Conservation (phyloP, 1,140 invertebrate genomes). For the Diploscapter pachys region DNA sequence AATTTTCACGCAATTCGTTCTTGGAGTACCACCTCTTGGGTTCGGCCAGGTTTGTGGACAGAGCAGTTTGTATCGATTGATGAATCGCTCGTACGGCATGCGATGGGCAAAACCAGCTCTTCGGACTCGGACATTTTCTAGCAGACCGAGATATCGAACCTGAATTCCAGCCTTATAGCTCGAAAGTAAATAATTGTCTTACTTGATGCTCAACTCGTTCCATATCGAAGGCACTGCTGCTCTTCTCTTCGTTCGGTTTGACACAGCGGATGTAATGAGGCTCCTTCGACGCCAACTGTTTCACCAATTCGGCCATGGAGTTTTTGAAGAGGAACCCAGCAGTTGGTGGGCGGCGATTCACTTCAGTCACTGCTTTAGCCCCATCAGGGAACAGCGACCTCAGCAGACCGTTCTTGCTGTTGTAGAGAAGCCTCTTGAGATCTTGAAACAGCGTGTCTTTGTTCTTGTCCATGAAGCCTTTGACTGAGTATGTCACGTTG, state of each 20-base stretch:
- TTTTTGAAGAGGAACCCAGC: constrained; percentile 79
- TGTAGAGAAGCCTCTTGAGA: constrained; percentile 71
- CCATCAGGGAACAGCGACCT: constrained; percentile 68
- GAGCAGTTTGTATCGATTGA: constrained; percentile 83
- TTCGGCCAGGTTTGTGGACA: constrained; percentile 90
- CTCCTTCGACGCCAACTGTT: constrained; percentile 73
- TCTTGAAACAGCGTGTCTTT: constrained; percentile 72
- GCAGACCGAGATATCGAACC: constrained; percentile 68
- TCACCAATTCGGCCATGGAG: constrained; percentile 84
- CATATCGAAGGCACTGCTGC: constrained; percentile 73
- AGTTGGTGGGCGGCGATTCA: constrained; percentile 72
- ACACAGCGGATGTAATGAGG: constrained; percentile 74
- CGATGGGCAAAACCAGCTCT: constrained; percentile 69
- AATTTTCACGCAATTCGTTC: constrained; percentile 78
- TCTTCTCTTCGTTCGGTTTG: constrained; percentile 74
- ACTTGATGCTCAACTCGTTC: constrained; percentile 65
- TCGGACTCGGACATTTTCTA: constrained; percentile 68
- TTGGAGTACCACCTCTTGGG: constrained; percentile 72
- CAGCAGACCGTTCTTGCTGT: constrained; percentile 66
- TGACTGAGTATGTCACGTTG: constrained; percentile 68
- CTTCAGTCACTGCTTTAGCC: constrained; percentile 63
- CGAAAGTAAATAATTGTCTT: background rate
- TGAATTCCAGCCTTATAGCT: background rate
- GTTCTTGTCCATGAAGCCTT: constrained; percentile 74
- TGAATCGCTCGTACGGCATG: constrained; percentile 35